phyloP scores from a whole-genome alignment of 2,797 vertebrate species.

The Tolypeutes matacus region DNA sequence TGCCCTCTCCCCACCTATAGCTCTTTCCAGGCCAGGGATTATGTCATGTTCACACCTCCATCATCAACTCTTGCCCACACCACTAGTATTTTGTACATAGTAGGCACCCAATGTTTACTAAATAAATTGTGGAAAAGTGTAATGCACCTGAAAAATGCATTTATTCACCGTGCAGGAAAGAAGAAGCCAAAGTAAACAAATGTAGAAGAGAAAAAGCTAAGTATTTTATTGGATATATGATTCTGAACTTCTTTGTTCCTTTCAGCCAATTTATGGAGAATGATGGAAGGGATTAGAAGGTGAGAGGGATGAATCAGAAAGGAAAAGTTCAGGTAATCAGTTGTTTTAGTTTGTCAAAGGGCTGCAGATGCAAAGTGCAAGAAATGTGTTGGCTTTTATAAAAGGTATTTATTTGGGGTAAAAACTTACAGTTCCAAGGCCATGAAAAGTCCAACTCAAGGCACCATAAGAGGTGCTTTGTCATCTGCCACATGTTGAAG shows the following conservation, averaged over 20 bases:
- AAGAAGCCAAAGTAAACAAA: conserved; percentile 1
- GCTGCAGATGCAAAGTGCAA: no score
- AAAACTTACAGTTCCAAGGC: no score
- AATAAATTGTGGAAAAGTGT: background rate
- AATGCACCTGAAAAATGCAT: background rate
- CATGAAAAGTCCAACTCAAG: no score
- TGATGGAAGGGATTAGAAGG: background rate
- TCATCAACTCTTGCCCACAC: background rate
- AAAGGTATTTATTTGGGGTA: no score
- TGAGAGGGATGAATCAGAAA: background rate
- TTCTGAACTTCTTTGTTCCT: background rate
- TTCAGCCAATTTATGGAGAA: background rate
- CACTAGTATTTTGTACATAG: background rate
- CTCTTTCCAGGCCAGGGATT: background rate
- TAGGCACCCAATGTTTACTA: background rate
- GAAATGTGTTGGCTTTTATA: no score
- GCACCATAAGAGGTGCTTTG: no score
- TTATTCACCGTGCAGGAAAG: background rate
- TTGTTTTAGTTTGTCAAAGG: no score
- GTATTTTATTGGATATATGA: conserved; percentile 23
- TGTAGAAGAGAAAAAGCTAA: background rate
- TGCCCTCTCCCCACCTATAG: background rate
- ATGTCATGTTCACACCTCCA: background rate
- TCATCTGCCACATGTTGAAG: no score
- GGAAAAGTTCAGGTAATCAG: background rate